phyloP scores from a whole-genome alignment of 2,797 vertebrate genomes.

The Lates japonicus region DNA sequence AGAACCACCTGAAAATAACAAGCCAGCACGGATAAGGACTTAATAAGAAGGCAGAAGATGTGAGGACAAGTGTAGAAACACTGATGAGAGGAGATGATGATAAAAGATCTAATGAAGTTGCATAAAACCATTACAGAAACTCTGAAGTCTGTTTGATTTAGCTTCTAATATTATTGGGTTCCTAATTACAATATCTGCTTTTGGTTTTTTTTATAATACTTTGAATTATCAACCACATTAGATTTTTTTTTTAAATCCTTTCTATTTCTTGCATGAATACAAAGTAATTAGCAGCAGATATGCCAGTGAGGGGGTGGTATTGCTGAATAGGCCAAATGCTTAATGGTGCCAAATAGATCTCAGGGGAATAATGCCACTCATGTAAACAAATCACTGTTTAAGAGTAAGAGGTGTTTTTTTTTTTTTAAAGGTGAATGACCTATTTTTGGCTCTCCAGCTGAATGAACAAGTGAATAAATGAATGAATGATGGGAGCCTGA shows the following conservation, averaged over 20 bases:
- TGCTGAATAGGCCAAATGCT: conserved; percentile 53
- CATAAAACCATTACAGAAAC: conserved; percentile 8
- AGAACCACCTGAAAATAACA: conserved; percentile 80
- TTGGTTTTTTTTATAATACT: conserved; percentile 28
- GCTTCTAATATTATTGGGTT: conserved; percentile 18
- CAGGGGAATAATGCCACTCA: conserved; percentile 57
- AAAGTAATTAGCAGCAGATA: conserved; percentile 59
- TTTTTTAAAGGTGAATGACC: conserved; percentile 30
- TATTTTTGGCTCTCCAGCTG: conserved; percentile 14
- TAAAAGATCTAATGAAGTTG: conserved; percentile 24
- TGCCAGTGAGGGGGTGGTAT: conserved; percentile 57
- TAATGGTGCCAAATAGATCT: conserved; percentile 67
- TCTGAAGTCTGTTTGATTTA: conserved; percentile 6
- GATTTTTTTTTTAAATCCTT: neutral
- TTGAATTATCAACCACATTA: conserved; percentile 27
- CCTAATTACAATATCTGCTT: conserved; percentile 32
- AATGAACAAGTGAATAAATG: conserved; percentile 51
- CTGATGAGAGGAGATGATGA: conserved; percentile 16
- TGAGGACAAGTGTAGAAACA: neutral
- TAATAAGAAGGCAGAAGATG: conserved; percentile 39
- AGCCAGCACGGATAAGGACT: conserved; percentile 47
- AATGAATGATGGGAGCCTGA: conserved; percentile 56
- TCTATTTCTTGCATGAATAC: conserved; percentile 36
- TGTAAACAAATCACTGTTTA: conserved; percentile 47
- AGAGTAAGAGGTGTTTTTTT: conserved; percentile 24